Base-by-base conservation (phyloP, 2,113 vertebrate genomes). In the Indicator maculatus region DNA sequence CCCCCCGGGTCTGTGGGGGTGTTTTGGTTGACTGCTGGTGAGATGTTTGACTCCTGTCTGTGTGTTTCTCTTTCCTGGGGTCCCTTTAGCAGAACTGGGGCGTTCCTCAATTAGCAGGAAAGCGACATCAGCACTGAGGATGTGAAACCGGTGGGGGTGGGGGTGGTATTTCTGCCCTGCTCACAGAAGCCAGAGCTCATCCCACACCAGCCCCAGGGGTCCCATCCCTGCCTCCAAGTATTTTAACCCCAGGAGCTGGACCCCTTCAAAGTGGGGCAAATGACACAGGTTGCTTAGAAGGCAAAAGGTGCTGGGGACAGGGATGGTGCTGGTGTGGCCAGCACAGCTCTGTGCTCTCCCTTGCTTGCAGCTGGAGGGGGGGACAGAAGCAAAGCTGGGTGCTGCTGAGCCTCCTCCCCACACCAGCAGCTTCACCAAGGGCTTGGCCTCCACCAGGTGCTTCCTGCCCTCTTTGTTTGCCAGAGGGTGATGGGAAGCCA, bases 381-480 rank as follows among this genome's bases (percentile, higher is more conserved):
- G 44, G 50, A 52, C 78, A 86, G 75, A 90, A 93, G 58, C 2
- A 36, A 70, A 69, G 65, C 79, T 8, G 12, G 80, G 60, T 1
- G 4, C 47, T 2, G 16, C 89, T 6, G 53, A 67, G 55, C 86
- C 69, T 95, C 88, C 81, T 85, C 65, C 65, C 6, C 1, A 31
- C 86, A 24, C 52, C 81, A 38, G 21, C 78, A 38, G 27, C 19
- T 73, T 30, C 5, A 19, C 24, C 11, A 90, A 93, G 92, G 92
- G 88, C 94, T 92, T 7, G 4, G 78, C 44, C 56, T 15, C 74
- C 27, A 70, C 96, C 97, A 97, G 98, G 96, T 98, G 98, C 95
- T 97, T 98, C 98, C 98, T 97, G 95, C 79, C 5, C 67, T 83
- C 96, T 39, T 87, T 78, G 87, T 90, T 93, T 77, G 90, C 63